phyloP scores from a whole-genome alignment of 2,888 invertebrate species.

The Tiliacea citrago region DNA sequence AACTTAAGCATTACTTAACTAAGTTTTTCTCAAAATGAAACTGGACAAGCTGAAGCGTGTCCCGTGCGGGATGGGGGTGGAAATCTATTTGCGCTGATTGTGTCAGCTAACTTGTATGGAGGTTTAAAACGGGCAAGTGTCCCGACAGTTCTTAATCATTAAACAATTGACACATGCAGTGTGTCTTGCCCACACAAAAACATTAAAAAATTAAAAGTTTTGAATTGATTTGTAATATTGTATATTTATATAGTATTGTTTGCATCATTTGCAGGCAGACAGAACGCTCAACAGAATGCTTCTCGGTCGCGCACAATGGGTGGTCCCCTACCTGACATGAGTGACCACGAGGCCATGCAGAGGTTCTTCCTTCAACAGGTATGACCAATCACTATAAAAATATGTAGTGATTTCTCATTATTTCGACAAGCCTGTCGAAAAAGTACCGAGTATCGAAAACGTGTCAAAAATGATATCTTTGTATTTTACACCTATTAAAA shows the following conservation, averaged over 20 bases:
- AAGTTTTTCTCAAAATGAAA: not conserved
- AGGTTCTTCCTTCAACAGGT: constrained; percentile 93
- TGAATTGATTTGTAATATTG: not conserved
- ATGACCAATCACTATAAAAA: not conserved
- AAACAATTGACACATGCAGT: not conserved
- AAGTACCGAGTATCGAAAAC: too few relatives aligned
- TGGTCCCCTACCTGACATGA: constrained; percentile 95
- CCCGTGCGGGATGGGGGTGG: not conserved
- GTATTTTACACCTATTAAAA: too few relatives aligned
- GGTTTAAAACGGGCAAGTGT: not conserved
- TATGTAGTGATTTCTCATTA: not conserved
- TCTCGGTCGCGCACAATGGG: constrained; percentile 86
- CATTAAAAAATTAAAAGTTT: not conserved
- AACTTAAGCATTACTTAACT: not conserved
- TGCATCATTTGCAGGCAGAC: constrained; percentile 88
- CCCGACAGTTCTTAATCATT: not conserved
- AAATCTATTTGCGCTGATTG: not conserved
- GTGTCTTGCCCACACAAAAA: not conserved
- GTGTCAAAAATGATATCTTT: too few relatives aligned
- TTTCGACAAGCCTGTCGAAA: too few relatives aligned
- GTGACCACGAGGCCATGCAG: constrained; percentile 98
- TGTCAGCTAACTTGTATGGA: not conserved
- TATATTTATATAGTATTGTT: constrained; percentile 2
- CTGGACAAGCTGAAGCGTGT: not conserved
- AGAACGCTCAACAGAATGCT: constrained; percentile 89